Evolutionary conservation across 2,797 vertebrate species (phyloP), one percentile per base, ranked within the genome.

Genomic region (Sandelia bainsii): DNA sequence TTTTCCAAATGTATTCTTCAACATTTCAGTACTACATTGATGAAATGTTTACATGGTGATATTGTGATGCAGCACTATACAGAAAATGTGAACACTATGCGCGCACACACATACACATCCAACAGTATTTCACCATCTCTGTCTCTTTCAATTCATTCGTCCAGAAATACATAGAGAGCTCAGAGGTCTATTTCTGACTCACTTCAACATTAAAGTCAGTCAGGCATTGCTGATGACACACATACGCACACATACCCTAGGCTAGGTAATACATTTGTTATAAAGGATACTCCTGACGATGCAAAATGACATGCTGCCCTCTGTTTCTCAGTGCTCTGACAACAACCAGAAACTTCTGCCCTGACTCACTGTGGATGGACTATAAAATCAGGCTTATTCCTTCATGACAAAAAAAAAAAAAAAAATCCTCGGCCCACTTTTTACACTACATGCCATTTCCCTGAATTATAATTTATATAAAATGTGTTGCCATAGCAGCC

Each of bases 401-500:
- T 63, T 73, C 29, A 52, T 20, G 22, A 51, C n/a, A n/a, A 48
- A n/a, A 59, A 63, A 53, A 66, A 42, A 52, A 50, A n/a, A 60
- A 60, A 54, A 66, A 46, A 68, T 23, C 40, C 62, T 54, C 40
- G 2, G 40, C 71, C 66, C 49, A 52, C 62, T 74, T 42, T 66
- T 73, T 37, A 51, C 52, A 57, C n/a, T 20, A 49, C 66, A 70
- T 44, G 56, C 58, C 54, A 56, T 37, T 72, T 68, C 70, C 77
- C 53, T 76, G 73, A 88, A 83, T 82, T 79, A 75, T 69, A 80
- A 87, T 88, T 83, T 79, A 85, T 79, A 86, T 77, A 80, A 82
- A 87, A 84, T 42, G 32, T 75, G 89, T 91, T 90, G 79, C 90
- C 88, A 89, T 87, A 65, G 86, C 84, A 90, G 80, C 87, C 79